Evolutionary conservation across 2,113 vertebrate genomes (phyloP).

Genomic region (Tachycineta bicolor): DNA sequence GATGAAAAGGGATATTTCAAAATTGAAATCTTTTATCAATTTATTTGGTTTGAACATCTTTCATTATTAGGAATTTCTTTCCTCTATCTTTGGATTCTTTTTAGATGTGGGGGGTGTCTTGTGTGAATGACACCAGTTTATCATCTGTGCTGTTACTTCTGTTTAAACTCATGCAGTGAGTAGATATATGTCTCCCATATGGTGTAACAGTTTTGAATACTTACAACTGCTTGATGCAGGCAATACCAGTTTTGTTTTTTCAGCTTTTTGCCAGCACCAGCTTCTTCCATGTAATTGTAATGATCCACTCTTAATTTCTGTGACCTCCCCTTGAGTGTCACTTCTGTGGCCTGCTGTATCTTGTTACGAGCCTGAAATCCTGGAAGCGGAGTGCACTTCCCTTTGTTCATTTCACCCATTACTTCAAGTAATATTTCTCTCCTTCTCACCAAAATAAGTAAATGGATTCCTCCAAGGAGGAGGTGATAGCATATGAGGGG

Average conservation of each 20-base stretch:
- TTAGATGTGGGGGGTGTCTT: not conserved
- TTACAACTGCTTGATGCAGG: not conserved
- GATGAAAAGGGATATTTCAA: not conserved
- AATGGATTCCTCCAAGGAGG: not conserved
- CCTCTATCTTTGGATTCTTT: not conserved
- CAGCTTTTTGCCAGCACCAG: not conserved
- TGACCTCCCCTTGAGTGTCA: not conserved
- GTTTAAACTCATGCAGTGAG: not conserved
- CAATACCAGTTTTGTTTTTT: not conserved
- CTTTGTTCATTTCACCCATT: not conserved
- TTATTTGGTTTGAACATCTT: not conserved
- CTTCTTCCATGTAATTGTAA: not conserved
- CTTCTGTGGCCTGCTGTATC: not conserved
- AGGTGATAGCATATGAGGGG: not conserved
- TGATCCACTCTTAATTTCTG: not conserved
- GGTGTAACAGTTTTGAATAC: not conserved
- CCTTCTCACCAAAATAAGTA: not conserved
- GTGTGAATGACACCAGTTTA: not conserved
- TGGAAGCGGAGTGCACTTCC: not conserved
- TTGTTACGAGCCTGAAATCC: not conserved
- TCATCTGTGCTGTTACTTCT: not conserved
- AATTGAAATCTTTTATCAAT: not conserved
- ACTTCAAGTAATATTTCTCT: not conserved
- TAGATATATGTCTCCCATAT: slow-evolving; percentile 16
- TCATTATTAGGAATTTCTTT: not conserved